Base-by-base conservation (phyloP, 2,888 invertebrate genomes). In the Macrosiphum euphorbiae region DNA sequence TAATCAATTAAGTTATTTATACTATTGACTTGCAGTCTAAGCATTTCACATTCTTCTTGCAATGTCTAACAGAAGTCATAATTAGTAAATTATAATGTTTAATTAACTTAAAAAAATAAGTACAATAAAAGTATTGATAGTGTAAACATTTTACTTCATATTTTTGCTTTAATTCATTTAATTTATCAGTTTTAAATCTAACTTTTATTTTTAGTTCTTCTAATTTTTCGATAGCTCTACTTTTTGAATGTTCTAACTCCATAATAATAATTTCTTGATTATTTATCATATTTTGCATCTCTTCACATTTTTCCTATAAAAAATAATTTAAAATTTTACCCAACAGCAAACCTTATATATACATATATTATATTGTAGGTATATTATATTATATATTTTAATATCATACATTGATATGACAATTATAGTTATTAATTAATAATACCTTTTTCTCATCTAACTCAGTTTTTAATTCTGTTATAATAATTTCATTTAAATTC, bases 31-130 rank as follows among this genome's bases (percentile, higher is more conserved):
- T 95, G 95, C 50, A 95, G 94, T 35, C 94, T 94, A n/a, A 95
- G 78, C 52, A 95, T 85, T 24, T 95, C 95, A 84, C 94, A 95
- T 92, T 95, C 95, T 90, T 95, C 95, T 92, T 94, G 94, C 28
- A 94, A 41, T 86, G 94, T 95, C 95, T 95, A 92, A 67, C n/a
- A 89, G 11, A 61, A 55, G 1, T 8, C 16, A 44, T 44, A 44
- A 90, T 67, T 47, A 55, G 0, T 44, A 86, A 13, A 44, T 41
- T 24, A 24, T 44, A 61, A 61, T 67, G n/a, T 58, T 58, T 50
- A n/a, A 24, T 52, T 50, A 61, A 11, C 35, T 87, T 26, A 61
- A 88, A 92, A n/a, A 8, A 50, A 41, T 47, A 92, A 16, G 35
- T 24, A 44, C 24, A 35, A 44, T 47, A n/a, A 41, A 84, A 84